These are phyloP conservation scores for Eurytoma adleriae DNA, from an alignment of 2,888 invertebrate species.

Conservation along the genomic window DNA sequence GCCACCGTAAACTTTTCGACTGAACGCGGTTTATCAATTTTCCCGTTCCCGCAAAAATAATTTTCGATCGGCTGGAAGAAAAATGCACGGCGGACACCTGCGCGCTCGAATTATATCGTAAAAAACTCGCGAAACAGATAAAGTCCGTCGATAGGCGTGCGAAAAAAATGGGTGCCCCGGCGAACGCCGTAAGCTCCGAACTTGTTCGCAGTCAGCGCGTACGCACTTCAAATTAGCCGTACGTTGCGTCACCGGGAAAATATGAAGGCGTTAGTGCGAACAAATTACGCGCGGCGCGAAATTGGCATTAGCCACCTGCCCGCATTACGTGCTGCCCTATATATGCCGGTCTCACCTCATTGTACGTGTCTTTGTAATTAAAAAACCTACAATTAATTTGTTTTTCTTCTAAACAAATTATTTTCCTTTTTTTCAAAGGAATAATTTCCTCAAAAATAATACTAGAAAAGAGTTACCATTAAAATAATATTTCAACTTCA, in stretches of 20 bases:
- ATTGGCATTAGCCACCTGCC: conserved; percentile 15
- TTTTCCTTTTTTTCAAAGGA: too few relatives aligned
- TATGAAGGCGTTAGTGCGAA: conserved; percentile 19
- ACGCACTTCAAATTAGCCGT: conserved; percentile 32
- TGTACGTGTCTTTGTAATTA: too few relatives aligned
- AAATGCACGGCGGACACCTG: neutral
- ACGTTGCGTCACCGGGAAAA: neutral
- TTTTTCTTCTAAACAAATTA: too few relatives aligned
- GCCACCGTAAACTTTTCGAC: too few relatives aligned
- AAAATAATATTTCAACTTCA: too few relatives aligned
- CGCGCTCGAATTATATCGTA: neutral
- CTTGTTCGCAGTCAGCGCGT: conserved; percentile 4
- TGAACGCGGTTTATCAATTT: too few relatives aligned
- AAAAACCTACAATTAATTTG: too few relatives aligned
- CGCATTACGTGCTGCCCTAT: conserved; percentile 4
- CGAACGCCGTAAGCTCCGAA: neutral
- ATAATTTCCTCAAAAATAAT: too few relatives aligned
- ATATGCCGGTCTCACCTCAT: neutral
- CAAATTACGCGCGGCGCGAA: conserved; percentile 33
- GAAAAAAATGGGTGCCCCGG: neutral
- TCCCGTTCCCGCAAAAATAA: neutral
- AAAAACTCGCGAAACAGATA: neutral
- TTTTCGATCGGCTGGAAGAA: neutral
- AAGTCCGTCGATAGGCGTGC: conserved; percentile 3
- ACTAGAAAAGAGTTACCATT: too few relatives aligned